phyloP scores from a whole-genome alignment of 2,797 vertebrate species.

The Syngnathus acus region DNA sequence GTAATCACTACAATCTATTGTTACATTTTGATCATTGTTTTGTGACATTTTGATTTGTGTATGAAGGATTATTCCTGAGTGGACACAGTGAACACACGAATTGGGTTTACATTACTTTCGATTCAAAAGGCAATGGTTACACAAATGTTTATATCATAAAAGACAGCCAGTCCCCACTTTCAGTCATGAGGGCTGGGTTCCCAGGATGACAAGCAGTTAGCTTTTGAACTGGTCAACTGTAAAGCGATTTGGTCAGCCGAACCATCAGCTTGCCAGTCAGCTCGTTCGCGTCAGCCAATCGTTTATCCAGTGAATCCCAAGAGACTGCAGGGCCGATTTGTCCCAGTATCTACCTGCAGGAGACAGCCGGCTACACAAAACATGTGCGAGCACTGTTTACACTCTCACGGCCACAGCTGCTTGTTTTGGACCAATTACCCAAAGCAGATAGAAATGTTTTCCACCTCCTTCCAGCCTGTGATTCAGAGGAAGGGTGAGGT shows the following conservation, averaged over 20 bases:
- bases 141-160: background rate
- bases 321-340: background rate
- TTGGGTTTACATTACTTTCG: background rate
- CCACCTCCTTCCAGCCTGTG: conserved; percentile 39
- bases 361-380: conserved; percentile 27
- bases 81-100: background rate
- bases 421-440: conserved; percentile 38
- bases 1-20: background rate
- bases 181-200: background rate
- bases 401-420: conserved; percentile 31
- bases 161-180: background rate
- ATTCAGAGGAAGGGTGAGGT: conserved; percentile 61
- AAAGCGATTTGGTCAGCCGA: background rate
- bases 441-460: conserved; percentile 43
- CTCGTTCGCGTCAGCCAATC: background rate
- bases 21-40: background rate
- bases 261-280: background rate
- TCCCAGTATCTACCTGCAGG: conserved; percentile 14
- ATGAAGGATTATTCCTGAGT: background rate
- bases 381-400: conserved; percentile 22
- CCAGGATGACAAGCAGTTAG: background rate
- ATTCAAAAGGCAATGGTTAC: background rate
- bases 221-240: background rate
- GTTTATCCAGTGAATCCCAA: background rate
- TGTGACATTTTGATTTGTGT: background rate